A percentile compares a stretch with the other conserved stretches of the same genome.
Conservation (phyloP, 2,797 vertebrate genomes). For the Neostethus bicornis region DNA sequence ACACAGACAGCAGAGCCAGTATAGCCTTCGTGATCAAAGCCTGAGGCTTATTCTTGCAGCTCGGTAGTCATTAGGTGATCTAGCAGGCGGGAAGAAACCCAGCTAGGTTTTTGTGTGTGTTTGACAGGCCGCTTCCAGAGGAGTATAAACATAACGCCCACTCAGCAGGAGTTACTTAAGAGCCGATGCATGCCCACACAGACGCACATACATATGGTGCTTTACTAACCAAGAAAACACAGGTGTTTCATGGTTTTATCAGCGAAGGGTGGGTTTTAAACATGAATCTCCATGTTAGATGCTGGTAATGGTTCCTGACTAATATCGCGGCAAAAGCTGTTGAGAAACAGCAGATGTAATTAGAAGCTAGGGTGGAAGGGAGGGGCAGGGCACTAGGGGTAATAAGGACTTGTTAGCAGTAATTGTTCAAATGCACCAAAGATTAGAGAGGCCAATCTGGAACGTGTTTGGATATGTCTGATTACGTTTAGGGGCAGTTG, state of each 20-base stretch:
- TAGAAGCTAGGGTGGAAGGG: conserved; percentile 71
- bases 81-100: conserved; percentile 38
- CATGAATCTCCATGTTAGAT: conserved; percentile 44
- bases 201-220: background rate
- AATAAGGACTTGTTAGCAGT: conserved; percentile 81
- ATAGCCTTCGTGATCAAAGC: conserved; percentile 53
- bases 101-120: conserved; percentile 46
- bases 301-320: conserved; percentile 73
- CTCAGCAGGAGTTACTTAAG: conserved; percentile 63
- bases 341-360: conserved; percentile 76
- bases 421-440: conserved; percentile 80
- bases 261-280: conserved; percentile 41
- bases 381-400: conserved; percentile 74
- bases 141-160: conserved; percentile 65
- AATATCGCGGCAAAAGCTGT: conserved; percentile 77
- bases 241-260: conserved; percentile 53
- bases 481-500: conserved; percentile 43
- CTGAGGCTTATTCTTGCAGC: conserved; percentile 27
- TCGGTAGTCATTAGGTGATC: conserved; percentile 61
- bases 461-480: conserved; percentile 66
- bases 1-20: conserved; percentile 46
- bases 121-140: conserved; percentile 57
- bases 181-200: conserved; percentile 14
- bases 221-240: conserved; percentile 37
- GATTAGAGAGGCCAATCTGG: conserved; percentile 70